Conservation (phyloP, 2,113 vertebrate genomes). For the Muntiacus reevesi region DNA sequence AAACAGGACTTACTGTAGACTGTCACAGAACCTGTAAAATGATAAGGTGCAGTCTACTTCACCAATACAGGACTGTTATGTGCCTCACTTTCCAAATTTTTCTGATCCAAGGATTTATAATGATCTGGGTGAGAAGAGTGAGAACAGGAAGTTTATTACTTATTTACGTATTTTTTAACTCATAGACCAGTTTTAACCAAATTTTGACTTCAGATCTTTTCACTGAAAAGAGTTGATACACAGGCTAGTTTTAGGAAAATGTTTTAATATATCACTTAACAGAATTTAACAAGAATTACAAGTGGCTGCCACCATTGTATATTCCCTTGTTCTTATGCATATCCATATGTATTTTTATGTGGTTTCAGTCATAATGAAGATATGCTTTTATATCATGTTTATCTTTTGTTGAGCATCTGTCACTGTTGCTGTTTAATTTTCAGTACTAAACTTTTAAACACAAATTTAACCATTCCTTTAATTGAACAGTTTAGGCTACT, state of each 20-base stretch:
- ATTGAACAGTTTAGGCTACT: background rate
- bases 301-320: background rate
- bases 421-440: constrained; percentile 5
- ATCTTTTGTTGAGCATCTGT: constrained; percentile 30
- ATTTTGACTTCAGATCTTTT: constrained; percentile 15
- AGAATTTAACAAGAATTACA: background rate
- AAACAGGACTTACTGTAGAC: background rate
- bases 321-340: constrained; percentile 29
- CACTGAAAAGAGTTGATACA: background rate
- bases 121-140: background rate
- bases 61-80: background rate
- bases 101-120: background rate
- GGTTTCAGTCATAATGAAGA: background rate
- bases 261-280: constrained; percentile 11
- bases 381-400: constrained; percentile 1
- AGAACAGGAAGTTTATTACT: background rate
- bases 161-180: background rate
- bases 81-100: background rate
- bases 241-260: constrained; percentile 31
- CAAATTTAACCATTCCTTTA: constrained; percentile 9
- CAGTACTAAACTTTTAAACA: background rate
- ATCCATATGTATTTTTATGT: background rate
- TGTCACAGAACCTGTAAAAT: background rate
- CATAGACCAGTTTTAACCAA: background rate
- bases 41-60: background rate